Evolutionary conservation across 2,888 invertebrate genomes (phyloP), one percentile per base, ranked within the genome.

Genomic region (Tetropium fuscum): DNA sequence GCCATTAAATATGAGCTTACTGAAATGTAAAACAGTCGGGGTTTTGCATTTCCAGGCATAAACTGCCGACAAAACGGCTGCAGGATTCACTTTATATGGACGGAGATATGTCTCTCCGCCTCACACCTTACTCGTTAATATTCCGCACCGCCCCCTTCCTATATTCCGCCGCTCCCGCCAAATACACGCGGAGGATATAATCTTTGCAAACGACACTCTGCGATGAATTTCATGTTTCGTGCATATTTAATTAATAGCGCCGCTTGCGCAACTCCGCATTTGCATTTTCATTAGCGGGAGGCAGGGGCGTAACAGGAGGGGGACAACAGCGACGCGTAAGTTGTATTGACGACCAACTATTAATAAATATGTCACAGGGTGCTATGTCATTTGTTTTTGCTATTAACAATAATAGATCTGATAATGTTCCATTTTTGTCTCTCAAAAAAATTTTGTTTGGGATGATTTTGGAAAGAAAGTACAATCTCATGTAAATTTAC

Each of bases 1-100:
- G 80, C 81, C 82, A 81, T 82, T 82, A 81, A 82, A 82, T 82
- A 82, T 82, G 82, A 82, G 81, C 82, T 82, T 81, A 82, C 80
- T 80, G 82, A 82, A 82, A 82, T 82, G 82, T 82, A 81, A 82
- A 82, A 82, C 82, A 82, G 82, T 79, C 80, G 75, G 80, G 81
- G 80, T 81, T 81, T 81, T 82, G 81, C 81, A 81, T 82, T 81
- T 81, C 81, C 78, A 74, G 77, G 81, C 81, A 81, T 81, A 82
- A 81, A 81, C 81, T 81, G 81, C 80, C 81, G 79, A 78, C 81
- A 81, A 81, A 81, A 82, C 81, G 81, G 78, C 80, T 79, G 72
- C 74, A 78, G 79, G 82, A 81, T 81, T 79, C 80, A 76, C 78
- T 82, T 81, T 81, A 81, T 81, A 79, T 76, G 78, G 76, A 77